phyloP scores from a whole-genome alignment of 2,797 vertebrate species.

The Semaprochilodus insignis region DNA sequence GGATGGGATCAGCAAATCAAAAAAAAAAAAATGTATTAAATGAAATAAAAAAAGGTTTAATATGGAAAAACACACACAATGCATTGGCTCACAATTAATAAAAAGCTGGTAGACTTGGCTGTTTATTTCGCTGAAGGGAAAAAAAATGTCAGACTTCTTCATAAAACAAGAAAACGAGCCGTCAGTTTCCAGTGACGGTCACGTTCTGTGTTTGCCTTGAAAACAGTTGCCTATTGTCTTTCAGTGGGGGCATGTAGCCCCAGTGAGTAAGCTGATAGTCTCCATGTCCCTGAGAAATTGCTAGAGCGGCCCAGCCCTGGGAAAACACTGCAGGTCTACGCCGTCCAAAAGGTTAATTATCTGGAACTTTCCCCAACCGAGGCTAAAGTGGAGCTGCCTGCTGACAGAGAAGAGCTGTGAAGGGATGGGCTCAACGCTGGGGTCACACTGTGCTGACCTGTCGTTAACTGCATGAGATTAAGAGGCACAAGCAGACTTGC shows the following conservation, averaged over 20 bases:
- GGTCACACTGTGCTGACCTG: slow-evolving; percentile 11
- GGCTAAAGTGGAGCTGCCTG: slow-evolving; percentile 6
- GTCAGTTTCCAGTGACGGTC: background rate
- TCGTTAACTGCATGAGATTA: background rate
- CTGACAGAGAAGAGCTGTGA: slow-evolving; percentile 15
- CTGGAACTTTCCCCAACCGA: slow-evolving; percentile 33
- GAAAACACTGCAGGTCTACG: slow-evolving; percentile 59
- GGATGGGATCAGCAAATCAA: background rate
- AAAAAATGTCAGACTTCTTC: background rate
- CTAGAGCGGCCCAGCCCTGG: slow-evolving; percentile 52
- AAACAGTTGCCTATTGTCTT: slow-evolving; percentile 25
- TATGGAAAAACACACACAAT: background rate
- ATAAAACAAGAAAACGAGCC: background rate
- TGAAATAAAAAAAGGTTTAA: background rate
- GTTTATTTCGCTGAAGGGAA: background rate
- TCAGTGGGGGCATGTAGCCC: background rate
- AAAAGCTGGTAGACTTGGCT: background rate
- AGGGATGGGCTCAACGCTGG: slow-evolving; percentile 4
- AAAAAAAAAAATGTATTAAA: background rate
- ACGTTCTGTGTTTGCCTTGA: slow-evolving; percentile 6
- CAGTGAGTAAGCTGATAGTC: slow-evolving; percentile 33
- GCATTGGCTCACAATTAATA: too few species aligned
- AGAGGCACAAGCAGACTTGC: background rate
- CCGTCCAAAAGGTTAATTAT: slow-evolving; percentile 57
- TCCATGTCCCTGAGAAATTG: slow-evolving; percentile 41